phyloP scores from a whole-genome alignment of 1,140 invertebrate genomes.

The Meteorus sp. region DNA sequence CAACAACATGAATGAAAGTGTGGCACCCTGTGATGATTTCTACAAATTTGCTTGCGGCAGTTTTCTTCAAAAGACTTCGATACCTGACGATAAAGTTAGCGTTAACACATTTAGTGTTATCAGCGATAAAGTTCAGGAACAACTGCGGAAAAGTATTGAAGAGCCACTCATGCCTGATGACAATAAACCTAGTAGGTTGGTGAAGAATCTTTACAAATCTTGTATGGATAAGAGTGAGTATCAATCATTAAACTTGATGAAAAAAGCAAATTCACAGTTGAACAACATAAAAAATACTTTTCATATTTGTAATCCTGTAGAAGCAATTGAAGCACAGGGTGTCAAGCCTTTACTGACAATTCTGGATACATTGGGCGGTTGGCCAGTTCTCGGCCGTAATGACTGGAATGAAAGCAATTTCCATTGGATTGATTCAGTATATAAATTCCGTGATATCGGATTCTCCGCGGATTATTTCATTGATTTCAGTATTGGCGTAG shows the following conservation, averaged over 20 bases:
- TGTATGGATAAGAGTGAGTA: constrained; percentile 86
- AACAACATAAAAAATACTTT: constrained; percentile 1
- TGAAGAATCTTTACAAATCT: constrained; percentile 77
- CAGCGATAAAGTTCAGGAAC: constrained; percentile 77
- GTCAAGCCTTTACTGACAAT: constrained; percentile 71
- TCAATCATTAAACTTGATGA: too few relatives aligned
- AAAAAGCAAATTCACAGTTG: too few relatives aligned
- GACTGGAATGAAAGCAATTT: constrained; percentile 74
- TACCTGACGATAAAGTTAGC: constrained; percentile 69
- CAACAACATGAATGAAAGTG: constrained; percentile 59
- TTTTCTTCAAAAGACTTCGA: constrained; percentile 49
- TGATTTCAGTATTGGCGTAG: constrained; percentile 87
- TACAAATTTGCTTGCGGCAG: constrained; percentile 71
- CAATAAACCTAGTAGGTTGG: constrained; percentile 72
- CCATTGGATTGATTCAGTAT: constrained; percentile 81
- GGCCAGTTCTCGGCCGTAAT: constrained; percentile 83
- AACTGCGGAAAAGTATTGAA: constrained; percentile 75
- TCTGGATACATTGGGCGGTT: constrained; percentile 80
- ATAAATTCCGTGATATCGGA: constrained; percentile 75
- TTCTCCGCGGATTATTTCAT: constrained; percentile 90
- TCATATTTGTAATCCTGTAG: constrained; percentile 53
- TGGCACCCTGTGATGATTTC: constrained; percentile 80
- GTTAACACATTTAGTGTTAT: constrained; percentile 81
- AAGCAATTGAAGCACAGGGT: constrained; percentile 73
- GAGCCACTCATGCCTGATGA: constrained; percentile 67